phyloP scores from a whole-genome alignment of 2,797 vertebrate species.

The Antrozous pallidus region DNA sequence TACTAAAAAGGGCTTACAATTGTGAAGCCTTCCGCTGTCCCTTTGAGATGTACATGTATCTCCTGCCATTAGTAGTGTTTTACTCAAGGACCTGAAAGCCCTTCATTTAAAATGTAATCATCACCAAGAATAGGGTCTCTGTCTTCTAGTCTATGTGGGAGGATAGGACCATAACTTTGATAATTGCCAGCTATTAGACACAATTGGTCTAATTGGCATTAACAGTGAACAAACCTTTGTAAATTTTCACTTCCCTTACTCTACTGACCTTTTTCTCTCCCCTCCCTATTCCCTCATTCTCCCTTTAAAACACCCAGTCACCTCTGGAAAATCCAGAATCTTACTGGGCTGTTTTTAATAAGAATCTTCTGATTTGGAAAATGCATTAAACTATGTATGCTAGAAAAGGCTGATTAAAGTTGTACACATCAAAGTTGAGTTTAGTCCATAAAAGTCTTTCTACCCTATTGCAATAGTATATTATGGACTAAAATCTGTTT shows the following conservation, averaged over 20 bases:
- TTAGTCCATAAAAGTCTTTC: neutral
- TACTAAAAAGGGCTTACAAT: neutral
- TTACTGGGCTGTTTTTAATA: slow-evolving; percentile 36
- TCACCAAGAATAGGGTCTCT: neutral
- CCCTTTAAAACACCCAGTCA: neutral
- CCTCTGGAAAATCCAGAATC: slow-evolving; percentile 32
- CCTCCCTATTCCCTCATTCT: neutral
- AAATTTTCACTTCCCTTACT: neutral
- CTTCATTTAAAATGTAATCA: neutral
- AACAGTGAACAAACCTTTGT: neutral
- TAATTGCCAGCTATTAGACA: neutral
- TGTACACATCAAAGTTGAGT: neutral
- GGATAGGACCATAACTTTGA: neutral
- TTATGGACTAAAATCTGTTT: neutral
- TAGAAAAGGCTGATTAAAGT: slow-evolving; percentile 27
- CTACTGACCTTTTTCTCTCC: neutral
- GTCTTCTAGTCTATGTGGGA: neutral
- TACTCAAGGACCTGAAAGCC: neutral
- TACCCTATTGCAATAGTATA: neutral
- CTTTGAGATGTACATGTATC: neutral
- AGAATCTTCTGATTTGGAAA: slow-evolving; percentile 58
- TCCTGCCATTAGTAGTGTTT: neutral
- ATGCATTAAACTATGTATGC: neutral
- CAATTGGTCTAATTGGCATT: neutral
- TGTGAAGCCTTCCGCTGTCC: no score